Evolutionary conservation across 2,113 vertebrate species (phyloP), one percentile per base, ranked within the genome.

Genomic region (Mirounga angustirostris): DNA sequence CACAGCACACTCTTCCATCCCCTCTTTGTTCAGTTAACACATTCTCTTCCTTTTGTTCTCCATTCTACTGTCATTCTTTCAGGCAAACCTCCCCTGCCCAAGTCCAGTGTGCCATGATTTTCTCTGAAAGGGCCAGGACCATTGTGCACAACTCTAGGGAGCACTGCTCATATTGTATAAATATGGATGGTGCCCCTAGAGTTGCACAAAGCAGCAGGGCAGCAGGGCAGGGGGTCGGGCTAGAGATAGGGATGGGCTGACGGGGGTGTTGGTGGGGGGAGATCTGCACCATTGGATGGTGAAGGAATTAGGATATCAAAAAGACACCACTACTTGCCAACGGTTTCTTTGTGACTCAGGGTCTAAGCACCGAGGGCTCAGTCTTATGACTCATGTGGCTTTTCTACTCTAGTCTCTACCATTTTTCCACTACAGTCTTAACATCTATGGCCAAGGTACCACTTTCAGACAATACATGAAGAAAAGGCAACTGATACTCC

Each of bases 281-380:
- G 46, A 79, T 73, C 67, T 78, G 52, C 13, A 52, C 30, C 36
- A 54, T 0, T 46, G 14, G 65, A 18, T 14, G 4, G 16, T 24
- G n/a, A 96, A 33, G 46, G n/a, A 46, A 43, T 16, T n/a, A 76
- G 43, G 22, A 26, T 40, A 84, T 74, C 14, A 80, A 73, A 82
- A 69, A 69, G 40, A 71, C 0, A 43, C 14, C n/a, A 43, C 10
- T 74, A 52, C 10, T 33, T 46, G 59, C 30, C 43, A 50, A 79
- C 13, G 54, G 81, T 52, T 65, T 78, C 21, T 79, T 67, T 86
- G 54, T 88, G 92, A 87, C 28, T 87, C 13, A 43, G 61, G 28
- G 1, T 82, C 80, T 59, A 71, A 58, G 43, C 71, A 24, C 36
- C 28, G 82, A 63, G 26, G 59, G 26, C 21, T 87, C 14, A 50